Evolutionary conservation across 30 jellyfish, hydroid and myxozoan genomes (phyloP).

Genomic region (Turritopsis dohrnii): DNA sequence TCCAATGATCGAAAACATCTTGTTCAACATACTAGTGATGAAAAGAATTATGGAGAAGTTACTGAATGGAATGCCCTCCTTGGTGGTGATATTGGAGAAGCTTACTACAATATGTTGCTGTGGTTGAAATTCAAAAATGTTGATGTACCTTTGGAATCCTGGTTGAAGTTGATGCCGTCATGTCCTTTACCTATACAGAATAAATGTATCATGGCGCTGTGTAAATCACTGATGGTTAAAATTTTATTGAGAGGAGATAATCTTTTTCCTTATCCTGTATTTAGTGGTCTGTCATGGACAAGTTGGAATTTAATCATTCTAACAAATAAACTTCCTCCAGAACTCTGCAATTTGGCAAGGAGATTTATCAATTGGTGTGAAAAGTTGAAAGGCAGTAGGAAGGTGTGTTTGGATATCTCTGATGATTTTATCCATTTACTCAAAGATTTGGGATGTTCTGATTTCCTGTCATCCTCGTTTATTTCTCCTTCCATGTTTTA

Average conservation of each 20-base stretch:
- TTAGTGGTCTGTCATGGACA: constrained; percentile 14
- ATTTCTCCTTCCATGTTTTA: not conserved
- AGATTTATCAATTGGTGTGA: not conserved
- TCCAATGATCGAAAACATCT: constrained; percentile 46
- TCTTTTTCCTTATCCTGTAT: not conserved
- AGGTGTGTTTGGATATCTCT: constrained; percentile 23
- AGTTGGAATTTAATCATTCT: not conserved
- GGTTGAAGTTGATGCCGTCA: constrained; percentile 17
- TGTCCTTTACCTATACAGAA: not conserved
- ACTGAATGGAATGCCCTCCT: constrained; percentile 29
- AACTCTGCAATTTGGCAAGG: not conserved
- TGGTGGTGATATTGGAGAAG: constrained; percentile 21
- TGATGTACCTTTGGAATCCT: not conserved
- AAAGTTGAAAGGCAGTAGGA: not conserved
- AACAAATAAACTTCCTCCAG: not conserved
- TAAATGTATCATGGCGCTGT: not conserved
- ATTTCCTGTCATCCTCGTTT: not conserved
- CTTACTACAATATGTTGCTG: constrained; percentile 17
- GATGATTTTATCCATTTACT: constrained; percentile 1
- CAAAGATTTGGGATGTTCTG: constrained; percentile 17
- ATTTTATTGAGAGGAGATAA: not conserved
- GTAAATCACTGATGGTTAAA: not conserved
- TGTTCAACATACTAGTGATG: constrained; percentile 12
- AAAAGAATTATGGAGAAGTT: constrained; percentile 5
- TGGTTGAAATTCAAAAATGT: not conserved